Conservation (phyloP, 2,888 invertebrate species). For the Thelaira solivaga region DNA sequence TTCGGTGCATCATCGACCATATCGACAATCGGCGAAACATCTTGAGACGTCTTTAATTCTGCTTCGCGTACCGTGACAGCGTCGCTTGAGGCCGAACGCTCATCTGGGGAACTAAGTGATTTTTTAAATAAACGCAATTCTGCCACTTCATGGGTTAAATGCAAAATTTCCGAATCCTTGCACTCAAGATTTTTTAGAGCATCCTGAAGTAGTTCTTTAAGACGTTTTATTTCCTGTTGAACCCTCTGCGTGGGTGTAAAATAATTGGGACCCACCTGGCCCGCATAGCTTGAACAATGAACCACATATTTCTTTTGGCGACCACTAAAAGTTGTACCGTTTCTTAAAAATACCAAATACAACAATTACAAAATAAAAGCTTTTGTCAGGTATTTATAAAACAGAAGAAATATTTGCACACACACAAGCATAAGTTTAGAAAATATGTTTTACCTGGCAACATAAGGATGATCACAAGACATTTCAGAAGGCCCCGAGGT, state of each 20-base stretch:
- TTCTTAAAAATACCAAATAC: conserved; percentile 73
- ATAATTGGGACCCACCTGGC: conserved; percentile 88
- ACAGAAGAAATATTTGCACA: no score
- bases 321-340: conserved; percentile 84
- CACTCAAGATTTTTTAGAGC: conserved; percentile 87
- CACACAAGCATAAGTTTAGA: no score
- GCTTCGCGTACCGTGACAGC: conserved; percentile 86
- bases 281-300: conserved; percentile 89
- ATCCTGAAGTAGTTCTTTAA: conserved; percentile 84
- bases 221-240: conserved; percentile 86
- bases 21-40: conserved; percentile 79
- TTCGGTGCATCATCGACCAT: conserved; percentile 77
- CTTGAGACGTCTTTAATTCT: conserved; percentile 79
- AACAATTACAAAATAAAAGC: not conserved
- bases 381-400: not conserved
- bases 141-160: conserved; percentile 86
- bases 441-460: conserved; percentile 82
- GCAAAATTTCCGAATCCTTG: conserved; percentile 87
- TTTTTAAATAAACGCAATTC: conserved; percentile 89
- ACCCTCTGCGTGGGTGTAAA: conserved; percentile 92
- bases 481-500: conserved; percentile 85
- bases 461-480: conserved; percentile 87
- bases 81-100: conserved; percentile 87
- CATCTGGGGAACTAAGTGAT: conserved; percentile 87
- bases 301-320: conserved; percentile 87